These are phyloP conservation scores for Glomeris maerens DNA, from an alignment of 1,140 invertebrate species.

Conservation along the genomic window DNA sequence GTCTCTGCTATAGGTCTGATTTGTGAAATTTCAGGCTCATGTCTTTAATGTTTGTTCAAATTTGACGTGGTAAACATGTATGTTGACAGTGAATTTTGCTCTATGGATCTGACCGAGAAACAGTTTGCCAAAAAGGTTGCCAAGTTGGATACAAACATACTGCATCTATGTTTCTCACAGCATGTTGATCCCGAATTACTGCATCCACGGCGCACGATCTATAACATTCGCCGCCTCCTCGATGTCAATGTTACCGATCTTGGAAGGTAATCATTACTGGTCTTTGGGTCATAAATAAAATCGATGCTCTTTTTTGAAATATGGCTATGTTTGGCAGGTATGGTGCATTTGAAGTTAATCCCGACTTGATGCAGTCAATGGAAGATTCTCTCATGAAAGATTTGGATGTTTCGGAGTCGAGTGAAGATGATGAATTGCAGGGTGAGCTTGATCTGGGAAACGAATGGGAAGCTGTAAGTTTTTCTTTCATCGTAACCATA, in stretches of 20 bases:
- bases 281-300: background rate
- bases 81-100: conserved; percentile 55
- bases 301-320: conserved; percentile 14
- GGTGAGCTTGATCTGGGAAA: background rate
- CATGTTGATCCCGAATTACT: conserved; percentile 47
- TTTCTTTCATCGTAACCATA: no score
- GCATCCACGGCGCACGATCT: conserved; percentile 51
- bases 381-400: conserved; percentile 32
- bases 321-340: conserved; percentile 28
- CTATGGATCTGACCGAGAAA: conserved; percentile 47
- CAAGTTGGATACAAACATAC: conserved; percentile 61
- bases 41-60: background rate
- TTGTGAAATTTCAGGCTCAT: background rate
- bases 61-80: background rate
- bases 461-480: background rate
- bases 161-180: conserved; percentile 66
- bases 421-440: conserved; percentile 6
- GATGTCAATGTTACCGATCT: conserved; percentile 48
- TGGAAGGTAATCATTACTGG: conserved; percentile 44
- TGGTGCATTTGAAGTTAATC: conserved; percentile 42
- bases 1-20: conserved; percentile 52
- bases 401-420: conserved; percentile 8
- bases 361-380: conserved; percentile 32
- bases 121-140: conserved; percentile 59
- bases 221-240: conserved; percentile 55